Percentiles rank a stretch among this genome's conserved stretches.
phyloP scores from a whole-genome alignment of 2,113 vertebrate species.

The Cephalopterus ornatus region DNA sequence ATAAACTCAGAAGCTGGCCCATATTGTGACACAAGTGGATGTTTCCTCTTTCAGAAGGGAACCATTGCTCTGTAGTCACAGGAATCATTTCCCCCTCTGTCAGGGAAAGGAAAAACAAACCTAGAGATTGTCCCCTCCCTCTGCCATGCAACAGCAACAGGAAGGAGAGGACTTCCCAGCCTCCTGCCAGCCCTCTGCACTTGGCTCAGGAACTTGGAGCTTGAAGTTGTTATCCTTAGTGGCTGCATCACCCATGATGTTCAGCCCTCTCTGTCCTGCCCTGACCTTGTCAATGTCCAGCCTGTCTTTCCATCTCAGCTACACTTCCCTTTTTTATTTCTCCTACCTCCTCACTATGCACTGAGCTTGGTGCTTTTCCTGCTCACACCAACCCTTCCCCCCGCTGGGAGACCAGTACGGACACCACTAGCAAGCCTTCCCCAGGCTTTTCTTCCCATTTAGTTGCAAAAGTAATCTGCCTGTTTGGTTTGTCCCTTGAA shows the following conservation, averaged over 20 bases:
- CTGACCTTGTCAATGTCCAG: background rate
- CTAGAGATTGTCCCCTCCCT: background rate
- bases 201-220: background rate
- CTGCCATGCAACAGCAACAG: background rate
- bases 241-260: background rate
- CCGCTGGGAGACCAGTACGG: background rate
- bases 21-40: background rate
- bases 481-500: background rate
- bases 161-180: background rate
- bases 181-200: background rate
- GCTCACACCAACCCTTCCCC: background rate
- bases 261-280: background rate
- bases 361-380: background rate
- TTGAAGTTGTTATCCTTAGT: background rate
- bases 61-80: background rate
- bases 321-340: background rate
- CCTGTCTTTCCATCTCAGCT: background rate
- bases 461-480: background rate
- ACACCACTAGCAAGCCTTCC: background rate
- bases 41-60: constrained; percentile 31
- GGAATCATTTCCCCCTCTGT: background rate
- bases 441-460: background rate
- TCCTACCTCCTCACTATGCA: background rate
- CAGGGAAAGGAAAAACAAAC: background rate
- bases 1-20: background rate